Conservation (phyloP, 1,140 invertebrate species). For the Drosophila pectinifera region DNA sequence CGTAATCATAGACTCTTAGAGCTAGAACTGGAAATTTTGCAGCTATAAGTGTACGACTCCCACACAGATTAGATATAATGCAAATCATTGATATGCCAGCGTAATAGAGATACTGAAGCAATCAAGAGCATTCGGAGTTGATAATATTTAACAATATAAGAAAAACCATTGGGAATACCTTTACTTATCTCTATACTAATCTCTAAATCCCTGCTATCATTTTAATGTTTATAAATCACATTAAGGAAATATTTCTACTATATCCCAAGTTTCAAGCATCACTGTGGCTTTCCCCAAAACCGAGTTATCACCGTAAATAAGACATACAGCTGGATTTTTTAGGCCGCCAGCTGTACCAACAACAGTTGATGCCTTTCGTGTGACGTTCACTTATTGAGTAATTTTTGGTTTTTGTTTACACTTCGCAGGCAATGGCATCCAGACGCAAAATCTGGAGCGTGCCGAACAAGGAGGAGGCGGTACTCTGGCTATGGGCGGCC, state of each 20-base stretch:
- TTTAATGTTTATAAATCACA: neutral
- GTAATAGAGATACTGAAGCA: neutral
- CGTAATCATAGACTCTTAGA: neutral
- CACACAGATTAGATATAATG: slow-evolving; percentile 13
- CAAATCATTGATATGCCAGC: slow-evolving; percentile 1
- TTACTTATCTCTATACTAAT: neutral
- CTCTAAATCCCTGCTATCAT: neutral
- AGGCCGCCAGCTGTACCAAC: slow-evolving; percentile 54
- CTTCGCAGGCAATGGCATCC: slow-evolving; percentile 88
- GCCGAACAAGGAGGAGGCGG: slow-evolving; percentile 89
- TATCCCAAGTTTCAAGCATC: neutral
- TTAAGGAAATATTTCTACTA: neutral
- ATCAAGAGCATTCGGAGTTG: neutral
- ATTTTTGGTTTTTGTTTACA: slow-evolving; percentile 16
- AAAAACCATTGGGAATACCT: neutral
- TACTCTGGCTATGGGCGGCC: slow-evolving; percentile 97
- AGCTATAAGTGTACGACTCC: neutral
- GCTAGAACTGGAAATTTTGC: neutral
- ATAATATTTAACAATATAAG: neutral
- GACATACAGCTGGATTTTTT: slow-evolving; percentile 1
- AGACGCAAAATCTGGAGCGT: slow-evolving; percentile 89
- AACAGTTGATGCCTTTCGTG: too few species aligned
- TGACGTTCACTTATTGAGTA: slow-evolving; percentile 30
- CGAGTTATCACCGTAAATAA: slow-evolving; percentile 10
- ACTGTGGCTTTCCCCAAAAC: neutral